Percentiles rank a stretch among this genome's conserved stretches.
Conservation (phyloP, 2,888 invertebrate species). For the Embidobia sp. region DNA sequence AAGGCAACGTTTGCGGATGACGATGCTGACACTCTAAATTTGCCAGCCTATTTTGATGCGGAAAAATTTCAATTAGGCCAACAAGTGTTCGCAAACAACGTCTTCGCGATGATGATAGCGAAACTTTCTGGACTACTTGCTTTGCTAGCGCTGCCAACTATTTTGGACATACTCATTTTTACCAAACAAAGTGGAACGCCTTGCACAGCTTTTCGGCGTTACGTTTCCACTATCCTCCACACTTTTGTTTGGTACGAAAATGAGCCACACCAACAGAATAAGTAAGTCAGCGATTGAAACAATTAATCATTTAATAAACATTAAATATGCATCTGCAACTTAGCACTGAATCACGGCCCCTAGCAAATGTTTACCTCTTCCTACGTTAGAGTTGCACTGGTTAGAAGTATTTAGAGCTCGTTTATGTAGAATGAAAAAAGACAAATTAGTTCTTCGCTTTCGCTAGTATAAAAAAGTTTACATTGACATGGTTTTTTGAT, state of each 20-base stretch:
- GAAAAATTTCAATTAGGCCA: slow-evolving; percentile 87
- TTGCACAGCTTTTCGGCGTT: slow-evolving; percentile 88
- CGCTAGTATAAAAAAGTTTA: too few species aligned
- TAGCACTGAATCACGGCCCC: too few species aligned
- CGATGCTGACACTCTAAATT: slow-evolving; percentile 78
- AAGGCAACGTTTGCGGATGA: slow-evolving; percentile 68
- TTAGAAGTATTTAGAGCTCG: too few species aligned
- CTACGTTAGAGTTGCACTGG: too few species aligned
- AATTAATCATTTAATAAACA: too few species aligned
- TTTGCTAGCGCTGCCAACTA: slow-evolving; percentile 89
- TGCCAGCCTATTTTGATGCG: slow-evolving; percentile 87
- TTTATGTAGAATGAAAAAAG: too few species aligned
- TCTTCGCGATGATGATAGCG: slow-evolving; percentile 86
- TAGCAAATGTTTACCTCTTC: neutral
- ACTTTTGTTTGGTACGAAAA: slow-evolving; percentile 90
- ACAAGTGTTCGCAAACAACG: slow-evolving; percentile 86
- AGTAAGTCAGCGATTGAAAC: slow-evolving; percentile 72
- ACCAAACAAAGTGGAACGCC: slow-evolving; percentile 87
- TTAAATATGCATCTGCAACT: too few species aligned
- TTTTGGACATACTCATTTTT: slow-evolving; percentile 87
- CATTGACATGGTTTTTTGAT: too few species aligned
- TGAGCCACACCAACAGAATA: slow-evolving; percentile 79
- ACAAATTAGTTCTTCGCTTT: too few species aligned
- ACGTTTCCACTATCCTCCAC: slow-evolving; percentile 90
- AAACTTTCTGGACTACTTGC: slow-evolving; percentile 90